Evolutionary conservation across 2,113 vertebrate species (phyloP).

Genomic region (rabbit (Oryctolagus cuniculus)): DNA sequence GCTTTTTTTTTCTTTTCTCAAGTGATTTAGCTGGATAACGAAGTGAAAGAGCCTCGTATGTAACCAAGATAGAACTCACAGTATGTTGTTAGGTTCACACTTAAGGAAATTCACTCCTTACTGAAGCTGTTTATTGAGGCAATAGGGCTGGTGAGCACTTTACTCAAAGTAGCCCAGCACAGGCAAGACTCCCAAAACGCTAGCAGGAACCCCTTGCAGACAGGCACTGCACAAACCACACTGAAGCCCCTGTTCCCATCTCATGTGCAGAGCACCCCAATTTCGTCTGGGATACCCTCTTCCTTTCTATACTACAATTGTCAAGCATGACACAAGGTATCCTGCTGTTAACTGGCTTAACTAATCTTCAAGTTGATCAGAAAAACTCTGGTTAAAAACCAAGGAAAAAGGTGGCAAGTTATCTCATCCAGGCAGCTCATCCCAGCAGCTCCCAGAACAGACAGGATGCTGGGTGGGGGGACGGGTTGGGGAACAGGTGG

Average conservation of each 20-base stretch:
- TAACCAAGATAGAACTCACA: slow-evolving; percentile 88
- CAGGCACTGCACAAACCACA: slow-evolving; percentile 75
- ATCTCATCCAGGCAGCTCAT: slow-evolving; percentile 97
- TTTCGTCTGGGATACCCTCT: slow-evolving; percentile 26
- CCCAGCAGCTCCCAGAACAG: slow-evolving; percentile 90
- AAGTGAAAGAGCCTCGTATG: slow-evolving; percentile 84
- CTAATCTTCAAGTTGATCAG: slow-evolving; percentile 56
- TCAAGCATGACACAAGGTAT: slow-evolving; percentile 79
- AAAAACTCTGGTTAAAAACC: slow-evolving; percentile 52
- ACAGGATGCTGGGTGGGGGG: slow-evolving; percentile 96
- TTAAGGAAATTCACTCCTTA: slow-evolving; percentile 87
- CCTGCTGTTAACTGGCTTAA: slow-evolving; percentile 73
- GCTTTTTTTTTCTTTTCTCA: background rate
- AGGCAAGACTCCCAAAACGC: slow-evolving; percentile 15
- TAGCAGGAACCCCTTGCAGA: slow-evolving; percentile 70
- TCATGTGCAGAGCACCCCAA: slow-evolving; percentile 74
- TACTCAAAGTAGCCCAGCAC: slow-evolving; percentile 84
- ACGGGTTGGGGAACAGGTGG: slow-evolving; percentile 94
- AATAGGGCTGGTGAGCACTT: slow-evolving; percentile 84
- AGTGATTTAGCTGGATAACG: slow-evolving; percentile 85
- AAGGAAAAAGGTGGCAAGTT: slow-evolving; percentile 77
- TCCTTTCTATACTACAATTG: slow-evolving; percentile 45
- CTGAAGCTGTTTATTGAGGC: slow-evolving; percentile 84
- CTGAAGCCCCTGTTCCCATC: slow-evolving; percentile 76
- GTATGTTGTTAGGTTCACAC: slow-evolving; percentile 88